Conservation (phyloP, 2,113 vertebrate genomes). For the Illadopsis cleaveri region DNA sequence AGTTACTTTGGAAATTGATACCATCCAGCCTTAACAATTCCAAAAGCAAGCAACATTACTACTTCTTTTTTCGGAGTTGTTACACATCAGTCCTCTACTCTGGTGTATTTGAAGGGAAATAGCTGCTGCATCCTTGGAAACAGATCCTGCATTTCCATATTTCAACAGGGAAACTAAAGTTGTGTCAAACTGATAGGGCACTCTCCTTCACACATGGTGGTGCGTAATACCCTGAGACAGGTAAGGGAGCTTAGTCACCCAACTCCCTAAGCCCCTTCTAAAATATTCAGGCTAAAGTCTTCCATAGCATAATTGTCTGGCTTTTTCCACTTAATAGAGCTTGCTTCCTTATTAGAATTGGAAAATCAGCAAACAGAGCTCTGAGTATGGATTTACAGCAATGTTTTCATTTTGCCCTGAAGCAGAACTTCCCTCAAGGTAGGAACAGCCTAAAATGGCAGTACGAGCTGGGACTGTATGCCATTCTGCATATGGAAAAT, state of each 20-base stretch:
- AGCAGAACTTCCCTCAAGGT: not conserved
- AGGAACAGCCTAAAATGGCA: not conserved
- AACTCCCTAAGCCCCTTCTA: not conserved
- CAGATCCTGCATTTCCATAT: not conserved
- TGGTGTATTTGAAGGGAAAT: not conserved
- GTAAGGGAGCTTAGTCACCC: not conserved
- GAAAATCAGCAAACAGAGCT: not conserved
- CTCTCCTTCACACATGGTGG: fast-evolving
- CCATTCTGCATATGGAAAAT: not conserved
- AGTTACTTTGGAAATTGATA: not conserved
- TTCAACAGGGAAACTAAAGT: not conserved
- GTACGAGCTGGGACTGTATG: not conserved
- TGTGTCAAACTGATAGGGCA: not conserved
- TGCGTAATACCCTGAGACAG: not conserved
- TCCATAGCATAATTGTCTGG: not conserved
- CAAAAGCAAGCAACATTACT: not conserved
- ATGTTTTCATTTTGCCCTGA: not conserved
- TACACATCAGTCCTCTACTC: not conserved
- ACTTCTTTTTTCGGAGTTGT: not conserved
- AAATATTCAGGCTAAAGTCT: not conserved
- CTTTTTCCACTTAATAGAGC: not conserved
- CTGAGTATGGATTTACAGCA: not conserved
- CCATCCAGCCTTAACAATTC: not conserved
- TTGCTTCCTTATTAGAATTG: not conserved
- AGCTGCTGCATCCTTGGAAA: not conserved